These are phyloP conservation scores for Drosophila mettleri DNA, from an alignment of 2,888 invertebrate species.

Conservation along the genomic window DNA sequence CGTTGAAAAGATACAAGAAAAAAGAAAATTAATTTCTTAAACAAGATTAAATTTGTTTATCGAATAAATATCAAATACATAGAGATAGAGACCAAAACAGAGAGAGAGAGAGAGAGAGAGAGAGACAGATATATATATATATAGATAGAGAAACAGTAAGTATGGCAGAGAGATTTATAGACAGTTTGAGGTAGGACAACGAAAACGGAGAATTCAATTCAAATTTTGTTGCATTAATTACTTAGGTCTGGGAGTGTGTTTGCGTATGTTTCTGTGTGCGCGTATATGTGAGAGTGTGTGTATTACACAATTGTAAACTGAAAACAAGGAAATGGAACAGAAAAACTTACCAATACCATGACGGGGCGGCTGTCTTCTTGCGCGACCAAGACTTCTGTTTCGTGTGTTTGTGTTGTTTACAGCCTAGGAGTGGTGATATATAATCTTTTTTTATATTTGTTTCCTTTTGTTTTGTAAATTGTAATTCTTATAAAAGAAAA, in stretches of 20 bases:
- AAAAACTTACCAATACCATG: conserved; percentile 85
- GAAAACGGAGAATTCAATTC: conserved; percentile 14
- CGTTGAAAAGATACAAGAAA: not conserved
- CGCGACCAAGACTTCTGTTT: conserved; percentile 86
- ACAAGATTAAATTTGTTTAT: conserved; percentile 5
- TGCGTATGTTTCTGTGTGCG: conserved; percentile 7
- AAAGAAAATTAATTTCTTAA: not conserved
- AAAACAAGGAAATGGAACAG: conserved; percentile 35
- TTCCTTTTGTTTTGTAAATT: conserved; percentile 23
- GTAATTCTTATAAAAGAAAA: conserved; percentile 34
- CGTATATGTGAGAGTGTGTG: conserved; percentile 21
- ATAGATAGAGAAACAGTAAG: too few relatives aligned
- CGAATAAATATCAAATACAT: conserved; percentile 28
- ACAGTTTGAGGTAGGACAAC: conserved; percentile 12
- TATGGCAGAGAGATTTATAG: conserved; percentile 8
- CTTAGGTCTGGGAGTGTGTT: conserved; percentile 10
- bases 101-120: conserved; percentile 13
- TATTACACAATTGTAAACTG: conserved; percentile 13
- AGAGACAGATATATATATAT: conserved; percentile 8
- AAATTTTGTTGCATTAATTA: not conserved
- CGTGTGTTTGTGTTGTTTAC: conserved; percentile 86
- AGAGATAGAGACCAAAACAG: conserved; percentile 20
- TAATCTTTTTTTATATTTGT: conserved; percentile 56
- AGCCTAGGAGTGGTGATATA: conserved; percentile 84
- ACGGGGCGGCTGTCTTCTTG: conserved; percentile 86